These are phyloP conservation scores for Brachylomia viminalis DNA, from an alignment of 2,888 invertebrate species.

Conservation along the genomic window DNA sequence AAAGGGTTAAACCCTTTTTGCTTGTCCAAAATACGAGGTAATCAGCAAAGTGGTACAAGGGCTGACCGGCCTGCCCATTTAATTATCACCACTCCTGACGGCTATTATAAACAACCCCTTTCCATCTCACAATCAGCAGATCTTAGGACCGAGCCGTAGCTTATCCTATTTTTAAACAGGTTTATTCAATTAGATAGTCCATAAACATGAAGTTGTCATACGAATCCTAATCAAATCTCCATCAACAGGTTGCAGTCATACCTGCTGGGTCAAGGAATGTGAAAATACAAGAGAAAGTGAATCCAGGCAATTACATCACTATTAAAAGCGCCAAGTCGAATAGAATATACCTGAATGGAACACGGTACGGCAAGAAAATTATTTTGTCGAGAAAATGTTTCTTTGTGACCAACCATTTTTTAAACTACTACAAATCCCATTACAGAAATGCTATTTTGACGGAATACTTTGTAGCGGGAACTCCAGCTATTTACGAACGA, in stretches of 20 bases:
- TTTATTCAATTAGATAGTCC: constrained; percentile 23
- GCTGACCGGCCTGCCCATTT: neutral
- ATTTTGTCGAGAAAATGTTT: constrained; percentile 10
- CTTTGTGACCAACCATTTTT: constrained; percentile 5
- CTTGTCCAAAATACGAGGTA: neutral
- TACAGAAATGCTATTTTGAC: constrained; percentile 92
- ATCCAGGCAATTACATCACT: constrained; percentile 95
- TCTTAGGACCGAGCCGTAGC: neutral
- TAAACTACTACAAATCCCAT: constrained; percentile 49
- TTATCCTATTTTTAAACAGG: constrained; percentile 22
- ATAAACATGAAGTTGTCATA: constrained; percentile 19
- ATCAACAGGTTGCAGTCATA: constrained; percentile 92
- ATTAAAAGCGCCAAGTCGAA: constrained; percentile 93
- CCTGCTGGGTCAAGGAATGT: constrained; percentile 95
- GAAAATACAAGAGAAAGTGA: constrained; percentile 93
- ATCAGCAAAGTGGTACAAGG: neutral
- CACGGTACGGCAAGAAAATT: constrained; percentile 89
- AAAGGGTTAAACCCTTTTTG: too few relatives aligned
- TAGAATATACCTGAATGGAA: constrained; percentile 94
- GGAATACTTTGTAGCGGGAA: constrained; percentile 95
- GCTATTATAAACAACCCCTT: neutral
- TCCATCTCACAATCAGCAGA: constrained; percentile 9
- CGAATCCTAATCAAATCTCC: constrained; percentile 36
- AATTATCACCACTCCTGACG: neutral
- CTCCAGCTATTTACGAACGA: constrained; percentile 94